Percentiles rank a stretch among this genome's conserved stretches.
phyloP scores from a whole-genome alignment of 2,113 vertebrate genomes.

The Saccopteryx bilineata region DNA sequence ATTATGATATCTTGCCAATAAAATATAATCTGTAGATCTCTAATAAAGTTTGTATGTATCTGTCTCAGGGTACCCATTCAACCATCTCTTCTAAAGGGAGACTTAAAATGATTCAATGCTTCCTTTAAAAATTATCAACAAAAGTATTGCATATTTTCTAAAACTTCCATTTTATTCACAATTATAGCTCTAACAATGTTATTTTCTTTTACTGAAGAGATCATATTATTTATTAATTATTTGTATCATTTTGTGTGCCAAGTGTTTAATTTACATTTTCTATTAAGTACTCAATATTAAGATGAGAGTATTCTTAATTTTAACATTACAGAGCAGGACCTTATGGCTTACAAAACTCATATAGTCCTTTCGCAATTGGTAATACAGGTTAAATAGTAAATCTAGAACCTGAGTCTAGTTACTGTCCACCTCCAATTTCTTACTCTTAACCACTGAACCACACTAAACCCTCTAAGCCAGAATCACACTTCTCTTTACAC shows the following conservation, averaged over 20 bases:
- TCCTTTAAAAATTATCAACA: neutral
- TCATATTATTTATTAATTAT: neutral
- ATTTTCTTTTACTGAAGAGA: constrained; percentile 7
- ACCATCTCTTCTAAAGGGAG: constrained; percentile 25
- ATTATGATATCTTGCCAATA: neutral
- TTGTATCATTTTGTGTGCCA: neutral
- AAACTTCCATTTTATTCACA: neutral
- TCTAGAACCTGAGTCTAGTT: neutral
- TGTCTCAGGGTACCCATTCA: neutral
- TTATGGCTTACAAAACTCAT: neutral
- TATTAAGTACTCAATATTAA: constrained; percentile 39
- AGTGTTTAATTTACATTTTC: neutral
- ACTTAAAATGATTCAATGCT: neutral
- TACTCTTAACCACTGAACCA: neutral
- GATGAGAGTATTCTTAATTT: neutral
- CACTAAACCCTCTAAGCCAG: neutral
- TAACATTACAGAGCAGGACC: neutral
- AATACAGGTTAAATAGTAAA: neutral
- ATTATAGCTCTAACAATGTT: neutral
- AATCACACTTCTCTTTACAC: neutral
- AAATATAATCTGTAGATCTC: neutral
- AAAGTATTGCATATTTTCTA: neutral
- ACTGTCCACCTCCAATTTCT: neutral
- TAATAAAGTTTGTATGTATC: neutral
- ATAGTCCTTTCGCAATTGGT: neutral